phyloP scores from a whole-genome alignment of 1,140 invertebrate genomes.

The Physella acuta region DNA sequence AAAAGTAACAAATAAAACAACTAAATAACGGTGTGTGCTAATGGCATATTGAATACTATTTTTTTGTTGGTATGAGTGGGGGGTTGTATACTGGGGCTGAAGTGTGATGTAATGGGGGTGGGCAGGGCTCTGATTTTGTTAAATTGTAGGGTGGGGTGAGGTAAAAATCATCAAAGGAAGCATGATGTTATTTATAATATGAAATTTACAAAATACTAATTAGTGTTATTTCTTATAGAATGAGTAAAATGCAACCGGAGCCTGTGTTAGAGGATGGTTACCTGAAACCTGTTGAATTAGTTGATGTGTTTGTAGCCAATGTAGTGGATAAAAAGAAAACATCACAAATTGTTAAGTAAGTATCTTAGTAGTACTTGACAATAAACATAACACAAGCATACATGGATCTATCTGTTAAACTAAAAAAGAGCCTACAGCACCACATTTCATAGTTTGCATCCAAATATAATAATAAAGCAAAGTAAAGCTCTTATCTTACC shows the following conservation, averaged over 20 bases:
- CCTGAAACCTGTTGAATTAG: background rate
- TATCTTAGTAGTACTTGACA: background rate
- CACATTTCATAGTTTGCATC: background rate
- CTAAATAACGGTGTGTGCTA: no score
- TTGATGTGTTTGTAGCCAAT: conserved; percentile 16
- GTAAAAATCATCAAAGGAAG: no score
- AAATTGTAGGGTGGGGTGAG: no score
- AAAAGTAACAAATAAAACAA: no score
- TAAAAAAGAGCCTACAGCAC: background rate
- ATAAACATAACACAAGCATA: background rate
- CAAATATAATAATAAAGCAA: background rate
- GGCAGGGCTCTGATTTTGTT: no score
- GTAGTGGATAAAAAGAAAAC: conserved; percentile 13
- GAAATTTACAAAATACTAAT: no score
- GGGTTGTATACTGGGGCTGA: no score
- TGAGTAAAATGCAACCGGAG: background rate
- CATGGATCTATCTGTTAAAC: background rate
- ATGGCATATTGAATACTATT: no score
- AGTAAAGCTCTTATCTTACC: background rate
- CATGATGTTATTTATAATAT: no score
- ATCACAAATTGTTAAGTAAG: conserved; percentile 6
- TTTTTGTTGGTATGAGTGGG: no score
- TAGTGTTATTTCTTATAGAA: no score
- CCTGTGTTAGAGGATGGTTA: conserved; percentile 6
- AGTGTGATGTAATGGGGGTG: no score